Percentiles rank a stretch among this genome's conserved stretches.
Conservation (phyloP, 2,113 vertebrate genomes). For the Spermophilus dauricus region DNA sequence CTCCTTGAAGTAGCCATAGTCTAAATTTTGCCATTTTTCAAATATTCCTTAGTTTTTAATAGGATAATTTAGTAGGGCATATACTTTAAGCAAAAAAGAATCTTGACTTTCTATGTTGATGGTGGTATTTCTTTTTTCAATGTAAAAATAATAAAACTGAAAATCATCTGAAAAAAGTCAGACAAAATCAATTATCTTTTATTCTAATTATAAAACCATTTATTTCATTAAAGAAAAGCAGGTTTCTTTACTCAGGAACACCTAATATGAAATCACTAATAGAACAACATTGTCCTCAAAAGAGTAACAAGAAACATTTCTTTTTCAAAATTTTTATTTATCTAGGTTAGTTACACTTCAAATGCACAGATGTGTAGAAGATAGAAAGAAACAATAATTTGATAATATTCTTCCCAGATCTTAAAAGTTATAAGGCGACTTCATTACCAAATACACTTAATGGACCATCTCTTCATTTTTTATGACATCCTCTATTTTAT, state of each 20-base stretch:
- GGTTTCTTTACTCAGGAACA: constrained; percentile 53
- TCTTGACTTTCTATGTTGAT: neutral
- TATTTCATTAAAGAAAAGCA: constrained; percentile 56
- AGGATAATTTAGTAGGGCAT: constrained; percentile 35
- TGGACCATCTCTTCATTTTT: constrained; percentile 77
- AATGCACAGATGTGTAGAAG: constrained; percentile 85
- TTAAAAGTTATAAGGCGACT: constrained; percentile 73
- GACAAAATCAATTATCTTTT: constrained; percentile 47
- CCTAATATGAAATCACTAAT: constrained; percentile 58
- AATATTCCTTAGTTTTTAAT: constrained; percentile 59
- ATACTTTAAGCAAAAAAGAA: constrained; percentile 28
- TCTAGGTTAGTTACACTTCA: constrained; percentile 87
- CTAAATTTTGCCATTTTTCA: constrained; percentile 58
- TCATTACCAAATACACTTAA: constrained; percentile 58
- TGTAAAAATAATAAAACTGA: constrained; percentile 29
- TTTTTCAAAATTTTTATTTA: constrained; percentile 86
- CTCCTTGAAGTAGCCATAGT: constrained; percentile 1
- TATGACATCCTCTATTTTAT: constrained; percentile 43
- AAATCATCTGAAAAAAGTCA: constrained; percentile 40
- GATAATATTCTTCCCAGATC: constrained; percentile 78
- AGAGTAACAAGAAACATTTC: constrained; percentile 83
- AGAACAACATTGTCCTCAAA: constrained; percentile 65
- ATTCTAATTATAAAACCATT: constrained; percentile 38
- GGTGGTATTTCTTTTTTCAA: constrained; percentile 46
- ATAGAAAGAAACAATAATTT: constrained; percentile 82